Base-by-base conservation (phyloP, 2,888 invertebrate genomes). In the Gibbula magus region DNA sequence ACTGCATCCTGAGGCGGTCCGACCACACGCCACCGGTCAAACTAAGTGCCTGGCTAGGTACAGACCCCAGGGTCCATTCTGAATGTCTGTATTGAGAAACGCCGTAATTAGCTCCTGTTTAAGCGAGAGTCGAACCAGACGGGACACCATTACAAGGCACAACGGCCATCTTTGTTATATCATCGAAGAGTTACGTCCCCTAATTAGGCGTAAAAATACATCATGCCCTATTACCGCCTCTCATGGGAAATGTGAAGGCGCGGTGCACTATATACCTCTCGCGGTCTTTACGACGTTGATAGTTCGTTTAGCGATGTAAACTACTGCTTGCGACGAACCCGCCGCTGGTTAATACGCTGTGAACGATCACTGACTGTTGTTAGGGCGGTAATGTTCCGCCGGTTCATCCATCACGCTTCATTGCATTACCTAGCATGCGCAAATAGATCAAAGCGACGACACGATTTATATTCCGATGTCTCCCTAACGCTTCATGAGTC, bases 221-320 rank as follows among this genome's bases (percentile, higher is more conserved):
- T 70, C 70, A 70, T 70, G 70, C 70, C 70, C 70, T 70, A 70
- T 70, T 70, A 70, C 70, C 70, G 70, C 39, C 70, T 70, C 70
- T 39, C 70, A 70, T 35, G 70, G 70, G 70, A 70, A 70, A 70
- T 70, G 25, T 70, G 39, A 35, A n/a, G 35, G 70, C 61, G 61
- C 70, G 70, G 35, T 25, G 70, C 70, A 70, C 70, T 70, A 70
- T 39, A 70, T 70, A 70, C 70, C 70, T 70, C 70, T 70, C 35
- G 39, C 35, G 70, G 70, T 39, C 32, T 70, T 32, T 70, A 35
- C 70, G 70, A 32, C 20, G 70, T 32, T 20, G 61, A 61, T 61
- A 61, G 29, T 61, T 61, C 61, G 61, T 61, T 61, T 61, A 61
- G 61, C 61, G 61, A 61, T 61, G 61, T 61, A 70, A 29, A 70